Percentiles rank a stretch among this genome's conserved stretches.
Evolutionary conservation across 2,113 vertebrate species (phyloP).

Genomic region (Ranitomeya imitator): DNA sequence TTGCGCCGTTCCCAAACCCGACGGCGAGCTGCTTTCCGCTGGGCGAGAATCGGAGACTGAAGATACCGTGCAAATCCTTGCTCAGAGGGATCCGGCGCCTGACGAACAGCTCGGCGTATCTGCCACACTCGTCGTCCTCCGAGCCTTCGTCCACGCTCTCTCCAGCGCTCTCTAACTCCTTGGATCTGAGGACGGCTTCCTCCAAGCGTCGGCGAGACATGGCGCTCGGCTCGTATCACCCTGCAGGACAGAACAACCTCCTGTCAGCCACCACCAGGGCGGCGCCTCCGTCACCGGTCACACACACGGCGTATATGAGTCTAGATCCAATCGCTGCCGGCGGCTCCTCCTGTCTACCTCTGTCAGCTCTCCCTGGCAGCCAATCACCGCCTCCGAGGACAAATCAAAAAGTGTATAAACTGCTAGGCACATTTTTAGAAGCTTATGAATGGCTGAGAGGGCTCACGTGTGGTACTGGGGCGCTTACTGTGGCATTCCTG

Average conservation of each 20-base stretch:
- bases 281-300: neutral
- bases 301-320: neutral
- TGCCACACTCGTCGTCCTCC: neutral
- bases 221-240: neutral
- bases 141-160: slow-evolving; percentile 28
- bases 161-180: slow-evolving; percentile 11
- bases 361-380: no score
- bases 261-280: neutral
- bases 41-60: slow-evolving; percentile 55
- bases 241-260: neutral
- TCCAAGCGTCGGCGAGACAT: slow-evolving; percentile 51
- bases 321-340: neutral
- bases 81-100: slow-evolving; percentile 36
- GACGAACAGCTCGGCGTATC: slow-evolving; percentile 2
- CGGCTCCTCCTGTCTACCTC: neutral
- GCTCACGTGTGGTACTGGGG: no score
- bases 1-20: slow-evolving; percentile 60
- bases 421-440: no score
- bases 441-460: no score
- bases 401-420: no score
- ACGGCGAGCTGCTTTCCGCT: slow-evolving; percentile 42
- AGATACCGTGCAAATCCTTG: slow-evolving; percentile 58
- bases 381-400: no score
- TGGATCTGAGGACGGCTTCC: slow-evolving; percentile 41
- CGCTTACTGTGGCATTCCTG: no score